Conservation (phyloP, 1,140 invertebrate genomes). For the Helicorthomorpha holstii region DNA sequence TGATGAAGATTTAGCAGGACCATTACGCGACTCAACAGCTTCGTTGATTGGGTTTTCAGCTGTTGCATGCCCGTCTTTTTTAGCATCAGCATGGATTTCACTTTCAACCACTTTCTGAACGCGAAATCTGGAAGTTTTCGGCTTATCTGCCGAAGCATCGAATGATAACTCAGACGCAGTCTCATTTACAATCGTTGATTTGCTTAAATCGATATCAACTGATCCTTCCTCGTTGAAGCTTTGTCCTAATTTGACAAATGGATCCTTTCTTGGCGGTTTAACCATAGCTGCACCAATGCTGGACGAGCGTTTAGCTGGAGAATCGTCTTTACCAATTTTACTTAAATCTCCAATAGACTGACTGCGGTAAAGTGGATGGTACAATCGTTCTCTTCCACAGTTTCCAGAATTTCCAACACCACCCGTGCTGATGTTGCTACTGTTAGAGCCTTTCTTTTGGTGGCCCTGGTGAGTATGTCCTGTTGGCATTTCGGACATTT, state of each 20-base stretch:
- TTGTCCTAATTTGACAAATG: not conserved
- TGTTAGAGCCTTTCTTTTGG: slow-evolving; percentile 10
- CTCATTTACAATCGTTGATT: no score
- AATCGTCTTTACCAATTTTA: slow-evolving; percentile 10
- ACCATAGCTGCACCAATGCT: slow-evolving; percentile 1
- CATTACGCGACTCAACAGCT: no score
- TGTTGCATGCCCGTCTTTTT: no score
- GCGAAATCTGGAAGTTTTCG: not conserved
- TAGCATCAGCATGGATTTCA: no score
- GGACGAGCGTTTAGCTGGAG: not conserved
- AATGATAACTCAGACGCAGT: no score
- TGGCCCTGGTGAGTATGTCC: slow-evolving; percentile 11
- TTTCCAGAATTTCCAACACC: slow-evolving; percentile 21
- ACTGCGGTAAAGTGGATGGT: slow-evolving; percentile 46
- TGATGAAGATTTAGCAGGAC: no score
- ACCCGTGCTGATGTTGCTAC: slow-evolving; percentile 13
- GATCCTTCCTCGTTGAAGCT: not conserved
- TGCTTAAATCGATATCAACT: no score
- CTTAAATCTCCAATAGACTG: slow-evolving; percentile 45
- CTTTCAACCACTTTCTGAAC: not conserved
- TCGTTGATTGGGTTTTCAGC: no score
- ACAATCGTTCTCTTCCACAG: slow-evolving; percentile 27
- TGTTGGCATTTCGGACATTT: slow-evolving; percentile 14
- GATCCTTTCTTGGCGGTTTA: not conserved
- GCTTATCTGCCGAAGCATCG: not conserved